phyloP scores from a whole-genome alignment of 2,888 invertebrate genomes.

The Pantelozetes paolii region DNA sequence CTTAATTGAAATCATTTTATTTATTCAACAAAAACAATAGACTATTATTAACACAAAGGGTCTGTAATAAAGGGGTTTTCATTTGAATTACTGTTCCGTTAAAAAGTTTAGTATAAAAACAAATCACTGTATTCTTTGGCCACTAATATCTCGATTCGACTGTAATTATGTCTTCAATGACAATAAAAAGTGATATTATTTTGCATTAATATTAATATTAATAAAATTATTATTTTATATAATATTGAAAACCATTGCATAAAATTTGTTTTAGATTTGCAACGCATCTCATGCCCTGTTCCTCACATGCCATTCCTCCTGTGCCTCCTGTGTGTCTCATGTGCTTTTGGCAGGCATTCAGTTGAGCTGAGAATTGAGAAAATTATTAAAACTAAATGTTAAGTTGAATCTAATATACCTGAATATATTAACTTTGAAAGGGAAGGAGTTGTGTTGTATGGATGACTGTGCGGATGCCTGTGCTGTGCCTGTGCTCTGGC shows the following conservation, averaged over 20 bases:
- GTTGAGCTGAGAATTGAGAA: conserved; percentile 17
- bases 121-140: too few species aligned
- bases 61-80: too few species aligned
- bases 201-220: neutral
- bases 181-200: too few species aligned
- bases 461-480: neutral
- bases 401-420: conserved; percentile 25
- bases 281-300: neutral
- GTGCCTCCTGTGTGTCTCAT: neutral
- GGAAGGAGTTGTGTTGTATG: conserved; percentile 24
- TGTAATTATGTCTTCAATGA: neutral
- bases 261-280: neutral
- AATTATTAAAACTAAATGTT: conserved; percentile 18
- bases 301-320: neutral
- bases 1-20: neutral
- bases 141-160: neutral
- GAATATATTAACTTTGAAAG: conserved; percentile 31
- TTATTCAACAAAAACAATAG: neutral
- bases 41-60: too few species aligned
- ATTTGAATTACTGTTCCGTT: too few species aligned
- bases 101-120: too few species aligned
- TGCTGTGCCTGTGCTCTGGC: neutral
- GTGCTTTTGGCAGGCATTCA: conserved; percentile 25
- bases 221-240: neutral
- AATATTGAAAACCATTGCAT: neutral